These are phyloP conservation scores for Neelides folsomi DNA, from an alignment of 2,888 invertebrate genomes.

Conservation along the genomic window DNA sequence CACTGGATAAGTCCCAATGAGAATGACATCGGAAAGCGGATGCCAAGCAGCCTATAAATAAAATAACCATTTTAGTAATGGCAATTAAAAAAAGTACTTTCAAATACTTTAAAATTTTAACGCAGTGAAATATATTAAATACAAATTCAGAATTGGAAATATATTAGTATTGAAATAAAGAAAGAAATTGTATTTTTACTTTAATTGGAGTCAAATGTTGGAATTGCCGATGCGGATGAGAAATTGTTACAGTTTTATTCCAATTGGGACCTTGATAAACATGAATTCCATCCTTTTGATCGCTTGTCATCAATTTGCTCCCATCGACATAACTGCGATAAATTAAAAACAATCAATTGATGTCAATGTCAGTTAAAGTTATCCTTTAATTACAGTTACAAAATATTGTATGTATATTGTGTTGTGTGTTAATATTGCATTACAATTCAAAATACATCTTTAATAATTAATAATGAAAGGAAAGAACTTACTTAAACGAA, in stretches of 20 bases:
- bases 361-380: too few species aligned
- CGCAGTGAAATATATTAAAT: too few species aligned
- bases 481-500: conserved; percentile 13
- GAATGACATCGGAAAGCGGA: conserved; percentile 24
- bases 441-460: too few species aligned
- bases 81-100: not conserved
- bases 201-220: conserved; percentile 28
- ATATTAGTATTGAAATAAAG: too few species aligned
- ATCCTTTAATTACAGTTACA: too few species aligned
- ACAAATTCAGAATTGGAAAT: too few species aligned
- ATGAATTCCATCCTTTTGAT: conserved; percentile 26
- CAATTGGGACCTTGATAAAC: conserved; percentile 25
- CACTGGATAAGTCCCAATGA: conserved; percentile 24
- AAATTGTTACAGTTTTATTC: conserved; percentile 12
- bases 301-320: conserved; percentile 25
- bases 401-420: too few species aligned
- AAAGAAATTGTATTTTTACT: conserved; percentile 5
- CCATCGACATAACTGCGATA: conserved; percentile 15
- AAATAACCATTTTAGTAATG: not conserved
- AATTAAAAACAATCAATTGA: not conserved
- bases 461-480: too few species aligned
- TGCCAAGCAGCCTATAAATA: conserved; percentile 27
- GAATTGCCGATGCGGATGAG: conserved; percentile 30
- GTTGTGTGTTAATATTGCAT: too few species aligned
- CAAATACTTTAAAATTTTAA: not conserved